Base-by-base conservation (phyloP, 2,113 vertebrate species). In the Phocoena sinus region DNA sequence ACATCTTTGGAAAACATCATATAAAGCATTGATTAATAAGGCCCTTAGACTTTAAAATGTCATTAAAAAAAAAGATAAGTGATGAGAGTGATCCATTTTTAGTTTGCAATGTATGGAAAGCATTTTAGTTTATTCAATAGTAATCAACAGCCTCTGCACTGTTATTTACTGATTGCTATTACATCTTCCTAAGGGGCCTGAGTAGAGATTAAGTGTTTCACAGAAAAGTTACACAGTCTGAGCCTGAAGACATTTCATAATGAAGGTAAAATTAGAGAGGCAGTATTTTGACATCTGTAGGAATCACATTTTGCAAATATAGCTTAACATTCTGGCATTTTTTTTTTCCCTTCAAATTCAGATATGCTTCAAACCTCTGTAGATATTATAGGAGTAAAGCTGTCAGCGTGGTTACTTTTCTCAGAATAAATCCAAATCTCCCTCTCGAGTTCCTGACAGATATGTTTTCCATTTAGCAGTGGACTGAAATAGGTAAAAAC, bases 231-330 rank as follows among this genome's bases (percentile, higher is more conserved):
- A 88, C 81, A 95, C 71, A 98, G 91, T 0, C 89, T 97, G 76
- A 89, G 84, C 96, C 93, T 94, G 76, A 47, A 97, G 93, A 88
- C 1, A 96, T 96, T 98, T 96, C 93, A 95, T 97, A 98, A 98
- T 97, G 97, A 98, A 74, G 62, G 95, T 81, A 98, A 98, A 98
- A 98, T 98, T 97, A 98, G 91, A 97, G 70, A 98, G 97, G 90
- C 62, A 21, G 20, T 97, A 97, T 38, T 97, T 95, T 92, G 89
- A 97, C 88, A 98, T 96, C 93, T 89, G 58, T 96, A 97, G 81
- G 63, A 96, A 58, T 94, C 76, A 97, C 95, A 96, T 76, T 89
- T 97, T 97, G 56, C 67, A 98, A 97, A 97, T 82, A 94, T 38
- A 91, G 87, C 9, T 85, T 41, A 44, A 36, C 20, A 93, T 63